Evolutionary conservation across 1,140 invertebrate species (phyloP), one percentile per base, ranked within the genome.

Genomic region (Calosoma granatense): DNA sequence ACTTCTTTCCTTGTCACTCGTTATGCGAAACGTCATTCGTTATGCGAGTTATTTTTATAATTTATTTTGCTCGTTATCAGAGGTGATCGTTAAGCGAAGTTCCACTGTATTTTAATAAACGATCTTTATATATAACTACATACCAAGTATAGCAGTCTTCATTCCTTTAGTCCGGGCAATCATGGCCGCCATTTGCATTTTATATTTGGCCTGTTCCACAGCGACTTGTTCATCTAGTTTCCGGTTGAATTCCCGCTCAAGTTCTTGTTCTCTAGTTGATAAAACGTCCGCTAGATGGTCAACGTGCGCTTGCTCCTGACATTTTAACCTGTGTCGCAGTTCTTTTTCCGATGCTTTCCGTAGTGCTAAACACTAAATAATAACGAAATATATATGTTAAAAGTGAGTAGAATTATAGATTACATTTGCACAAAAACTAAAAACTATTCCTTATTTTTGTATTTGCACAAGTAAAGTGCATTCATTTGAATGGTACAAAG

Each of bases 151-250:
- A 1, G 90, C 90, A 41, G 84, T 76, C 72, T 96, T 90, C 59
- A 97, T 85, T n/a, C 91, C 94, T 59, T 83, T 82, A 53, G 96
- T 74, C 66, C 90, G 84, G 17, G 88, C 88, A 21, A 93, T 79
- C 72, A 92, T 85, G 0, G 79, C 81, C 1, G 87, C 87, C 12
- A 97, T 72, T 67, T 94, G 85, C 47, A 80, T 74, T 70, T 92
- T 87, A 71, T 85, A 88, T 69, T 74, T 78, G 23, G 77, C 81
- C 56, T 80, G 81, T 64, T 85, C 91, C 53, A 75, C 70, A 53
- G 85, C 80, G 2, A 88, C 61, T 68, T 84, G 77, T 59, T 93
- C 88, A 22, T 86, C 86, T 20, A 88, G 65, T 56, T 81, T 73
- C 4, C 81, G 76, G 20, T 82, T 77, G 59, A 85, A 78, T 23